Evolutionary conservation across 2,888 invertebrate species (phyloP), one percentile per base, ranked within the genome.

Genomic region (Phrixothrix hirtus): DNA sequence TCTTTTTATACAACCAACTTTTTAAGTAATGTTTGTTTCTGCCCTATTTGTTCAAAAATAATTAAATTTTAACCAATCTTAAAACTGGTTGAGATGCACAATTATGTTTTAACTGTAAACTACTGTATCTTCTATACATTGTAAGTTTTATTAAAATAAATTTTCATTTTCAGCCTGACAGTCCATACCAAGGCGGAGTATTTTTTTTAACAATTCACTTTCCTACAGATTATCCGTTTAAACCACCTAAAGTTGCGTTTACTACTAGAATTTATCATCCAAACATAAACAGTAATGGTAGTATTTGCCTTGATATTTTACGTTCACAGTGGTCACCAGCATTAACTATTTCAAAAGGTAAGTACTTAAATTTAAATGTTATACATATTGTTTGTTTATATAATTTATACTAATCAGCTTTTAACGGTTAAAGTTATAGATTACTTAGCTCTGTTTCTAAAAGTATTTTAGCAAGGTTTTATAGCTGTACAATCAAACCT

Each of bases 201-300:
- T 98, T 98, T 83, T 99, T 98, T 85, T 86, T 99, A 83, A 97
- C 95, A 80, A 99, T 99, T 84, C 96, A 97, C 81, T 99, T 99
- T 82, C 98, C 99, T 75, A 98, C 98, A 89, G 99, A 99, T 82
- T 99, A 99, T 82, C 99, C 99, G 73, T 99, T 99, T 82, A 99
- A 99, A 87, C 98, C 99, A 79, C 99, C 99, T 76, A 99, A 97
- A 92, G 96, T 99, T 83, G 95, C 97, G 81, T 99, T 99, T 85
- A 98, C 97, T 80, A 99, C 99, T 78, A 92, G 96, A 84, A 99
- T 99, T 83, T 99, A 99, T 85, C 99, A 99, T 83, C 98, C 98
- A 77, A 99, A 99, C 85, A 99, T 99, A 83, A 99, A 99, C 90
- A 97, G 96, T 87, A 98, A 99, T 86, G 99, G 98, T 82, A 96